phyloP scores from a whole-genome alignment of 2,888 invertebrate species.

The Adineta ricciae region DNA sequence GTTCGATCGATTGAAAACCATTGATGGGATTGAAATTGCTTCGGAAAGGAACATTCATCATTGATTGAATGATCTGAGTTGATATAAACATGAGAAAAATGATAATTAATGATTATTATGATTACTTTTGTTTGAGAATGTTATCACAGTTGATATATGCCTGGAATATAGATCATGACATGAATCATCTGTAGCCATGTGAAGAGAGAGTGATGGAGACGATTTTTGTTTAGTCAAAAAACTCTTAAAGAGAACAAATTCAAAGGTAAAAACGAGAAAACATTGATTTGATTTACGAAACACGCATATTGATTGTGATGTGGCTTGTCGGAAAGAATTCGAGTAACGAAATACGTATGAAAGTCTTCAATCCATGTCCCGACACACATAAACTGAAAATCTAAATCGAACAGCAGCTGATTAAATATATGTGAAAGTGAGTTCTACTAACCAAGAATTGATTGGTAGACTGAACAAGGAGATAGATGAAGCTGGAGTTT shows the following conservation, averaged over 20 bases:
- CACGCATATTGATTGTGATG: not conserved
- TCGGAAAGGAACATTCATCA: not conserved
- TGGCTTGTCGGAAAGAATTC: not conserved
- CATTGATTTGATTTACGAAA: not conserved
- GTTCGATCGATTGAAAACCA: not conserved
- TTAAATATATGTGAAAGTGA: too few species aligned
- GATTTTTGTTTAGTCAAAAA: slow-evolving; percentile 1
- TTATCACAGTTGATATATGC: not conserved
- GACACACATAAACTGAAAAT: not conserved
- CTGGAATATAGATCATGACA: not conserved
- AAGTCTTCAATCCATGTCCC: slow-evolving; percentile 1
- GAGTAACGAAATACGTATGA: not conserved
- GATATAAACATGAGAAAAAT: too few species aligned
- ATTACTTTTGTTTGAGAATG: not conserved
- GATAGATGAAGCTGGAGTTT: not conserved
- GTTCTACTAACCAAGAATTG: not conserved
- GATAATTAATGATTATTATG: not conserved
- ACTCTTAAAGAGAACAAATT: not conserved
- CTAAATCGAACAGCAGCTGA: not conserved
- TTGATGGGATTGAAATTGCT: not conserved
- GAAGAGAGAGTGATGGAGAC: not conserved
- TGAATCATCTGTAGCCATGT: not conserved
- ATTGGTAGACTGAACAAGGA: not conserved
- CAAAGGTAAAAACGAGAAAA: not conserved
- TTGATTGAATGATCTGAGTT: not conserved